Conservation (phyloP, 2,113 vertebrate genomes). For the Callorhinus ursinus region DNA sequence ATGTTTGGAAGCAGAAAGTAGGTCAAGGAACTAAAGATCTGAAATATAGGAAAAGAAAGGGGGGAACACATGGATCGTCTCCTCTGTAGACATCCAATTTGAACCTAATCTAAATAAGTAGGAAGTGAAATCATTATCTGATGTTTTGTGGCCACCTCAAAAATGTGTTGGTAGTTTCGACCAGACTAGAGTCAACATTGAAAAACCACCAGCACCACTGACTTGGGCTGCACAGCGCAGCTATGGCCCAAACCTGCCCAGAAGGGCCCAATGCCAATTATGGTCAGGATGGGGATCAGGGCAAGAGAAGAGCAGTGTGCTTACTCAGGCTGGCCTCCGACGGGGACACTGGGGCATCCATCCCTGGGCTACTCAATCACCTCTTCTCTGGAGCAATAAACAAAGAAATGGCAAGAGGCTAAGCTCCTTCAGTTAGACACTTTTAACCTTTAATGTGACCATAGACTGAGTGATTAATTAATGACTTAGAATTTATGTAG, state of each 20-base stretch:
- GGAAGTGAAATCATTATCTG: conserved; percentile 30
- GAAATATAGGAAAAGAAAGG: neutral
- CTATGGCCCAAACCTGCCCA: neutral
- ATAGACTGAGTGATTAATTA: neutral
- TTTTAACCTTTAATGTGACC: conserved; percentile 23
- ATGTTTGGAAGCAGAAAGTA: neutral
- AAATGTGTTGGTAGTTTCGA: conserved; percentile 7
- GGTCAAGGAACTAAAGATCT: neutral
- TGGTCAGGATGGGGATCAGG: neutral
- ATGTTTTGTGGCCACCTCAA: neutral
- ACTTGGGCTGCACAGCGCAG: neutral
- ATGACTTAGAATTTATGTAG: neutral
- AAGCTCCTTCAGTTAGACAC: neutral
- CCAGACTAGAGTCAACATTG: neutral
- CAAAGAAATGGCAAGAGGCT: neutral
- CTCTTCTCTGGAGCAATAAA: neutral
- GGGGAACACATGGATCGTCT: neutral
- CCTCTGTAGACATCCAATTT: neutral
- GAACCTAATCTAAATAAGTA: conserved; percentile 29
- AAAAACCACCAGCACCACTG: neutral
- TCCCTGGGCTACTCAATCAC: neutral
- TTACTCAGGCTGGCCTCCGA: neutral
- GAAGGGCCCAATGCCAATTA: neutral
- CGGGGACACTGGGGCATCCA: too few species aligned
- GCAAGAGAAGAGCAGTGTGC: too few species aligned